A percentile compares a stretch with the other conserved stretches of the same genome.
phyloP scores from a whole-genome alignment of 1,140 invertebrate species.

The Magallana gigas region DNA sequence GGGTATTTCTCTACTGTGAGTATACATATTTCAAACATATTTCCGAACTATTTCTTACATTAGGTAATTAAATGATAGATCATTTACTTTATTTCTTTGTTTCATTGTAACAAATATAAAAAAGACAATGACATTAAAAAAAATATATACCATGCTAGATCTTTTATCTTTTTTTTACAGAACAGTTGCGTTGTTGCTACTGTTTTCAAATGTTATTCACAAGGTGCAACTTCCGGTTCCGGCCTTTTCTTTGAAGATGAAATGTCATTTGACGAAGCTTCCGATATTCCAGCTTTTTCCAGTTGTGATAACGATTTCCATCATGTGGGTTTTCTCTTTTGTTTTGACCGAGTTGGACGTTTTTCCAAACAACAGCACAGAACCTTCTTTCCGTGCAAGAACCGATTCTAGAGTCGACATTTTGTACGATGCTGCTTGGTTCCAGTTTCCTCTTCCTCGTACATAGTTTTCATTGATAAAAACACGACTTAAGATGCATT shows the following conservation, averaged over 20 bases:
- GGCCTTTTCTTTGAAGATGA: constrained; percentile 16
- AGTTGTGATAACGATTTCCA: constrained; percentile 84
- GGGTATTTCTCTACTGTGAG: constrained; percentile 88
- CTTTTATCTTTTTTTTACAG: constrained; percentile 63
- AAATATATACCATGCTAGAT: background rate
- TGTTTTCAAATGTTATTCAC: constrained; percentile 58
- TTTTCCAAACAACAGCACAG: constrained; percentile 79
- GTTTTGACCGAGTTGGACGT: constrained; percentile 86
- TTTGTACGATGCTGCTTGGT: constrained; percentile 87
- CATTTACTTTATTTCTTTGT: too few relatives aligned
- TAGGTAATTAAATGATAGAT: too few relatives aligned
- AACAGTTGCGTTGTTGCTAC: constrained; percentile 50
- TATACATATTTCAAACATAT: background rate
- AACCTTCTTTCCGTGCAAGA: constrained; percentile 85
- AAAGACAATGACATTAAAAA: too few relatives aligned
- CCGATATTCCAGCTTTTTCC: constrained; percentile 60
- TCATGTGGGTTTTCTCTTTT: constrained; percentile 89
- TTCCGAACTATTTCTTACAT: too few relatives aligned
- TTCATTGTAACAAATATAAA: too few relatives aligned
- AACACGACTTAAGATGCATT: background rate
- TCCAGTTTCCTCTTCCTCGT: constrained; percentile 91
- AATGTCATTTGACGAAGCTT: constrained; percentile 53
- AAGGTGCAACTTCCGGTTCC: constrained; percentile 54
- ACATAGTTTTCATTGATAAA: constrained; percentile 50
- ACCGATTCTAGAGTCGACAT: constrained; percentile 89